Percentiles rank a stretch among this genome's conserved stretches.
Evolutionary conservation across 2,113 vertebrate genomes (phyloP).

Genomic region (Hiodon alosoides): DNA sequence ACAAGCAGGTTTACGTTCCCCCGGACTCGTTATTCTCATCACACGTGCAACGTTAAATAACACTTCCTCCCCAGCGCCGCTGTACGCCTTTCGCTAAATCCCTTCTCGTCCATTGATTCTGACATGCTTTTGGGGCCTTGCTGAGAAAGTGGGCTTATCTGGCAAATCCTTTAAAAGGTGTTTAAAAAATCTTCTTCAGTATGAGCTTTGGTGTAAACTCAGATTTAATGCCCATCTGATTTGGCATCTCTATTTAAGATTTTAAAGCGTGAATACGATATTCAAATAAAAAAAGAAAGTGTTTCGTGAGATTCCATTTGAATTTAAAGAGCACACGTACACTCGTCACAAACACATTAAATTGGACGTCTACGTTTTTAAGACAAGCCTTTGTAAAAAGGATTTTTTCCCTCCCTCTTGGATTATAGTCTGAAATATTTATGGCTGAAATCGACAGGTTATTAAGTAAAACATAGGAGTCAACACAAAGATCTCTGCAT

Average conservation of each 20-base stretch:
- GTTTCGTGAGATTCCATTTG: too few relatives aligned
- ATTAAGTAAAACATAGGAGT: too few relatives aligned
- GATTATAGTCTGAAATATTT: too few relatives aligned
- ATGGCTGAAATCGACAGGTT: too few relatives aligned
- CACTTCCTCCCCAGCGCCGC: constrained; percentile 25
- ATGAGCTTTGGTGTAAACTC: constrained; percentile 45
- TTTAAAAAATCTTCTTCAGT: constrained; percentile 48
- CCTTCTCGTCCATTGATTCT: constrained; percentile 57
- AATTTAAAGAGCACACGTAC: too few relatives aligned
- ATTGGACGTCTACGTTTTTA: too few relatives aligned
- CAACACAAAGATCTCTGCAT: too few relatives aligned
- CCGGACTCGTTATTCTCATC: constrained; percentile 51
- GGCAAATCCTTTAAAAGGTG: constrained; percentile 62
- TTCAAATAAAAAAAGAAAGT: neutral
- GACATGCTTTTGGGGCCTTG: constrained; percentile 48
- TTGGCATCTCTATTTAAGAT: neutral
- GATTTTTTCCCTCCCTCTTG: too few relatives aligned
- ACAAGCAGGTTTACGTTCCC: constrained; percentile 39
- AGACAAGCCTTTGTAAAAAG: too few relatives aligned
- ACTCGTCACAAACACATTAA: too few relatives aligned
- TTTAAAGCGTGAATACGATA: neutral
- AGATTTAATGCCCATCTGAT: constrained; percentile 27
- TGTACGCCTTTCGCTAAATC: constrained; percentile 52
- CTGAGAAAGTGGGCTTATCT: constrained; percentile 52
- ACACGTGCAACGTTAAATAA: constrained; percentile 51